These are phyloP conservation scores for Spicauda simplicius DNA, from an alignment of 2,888 invertebrate species.

Conservation along the genomic window DNA sequence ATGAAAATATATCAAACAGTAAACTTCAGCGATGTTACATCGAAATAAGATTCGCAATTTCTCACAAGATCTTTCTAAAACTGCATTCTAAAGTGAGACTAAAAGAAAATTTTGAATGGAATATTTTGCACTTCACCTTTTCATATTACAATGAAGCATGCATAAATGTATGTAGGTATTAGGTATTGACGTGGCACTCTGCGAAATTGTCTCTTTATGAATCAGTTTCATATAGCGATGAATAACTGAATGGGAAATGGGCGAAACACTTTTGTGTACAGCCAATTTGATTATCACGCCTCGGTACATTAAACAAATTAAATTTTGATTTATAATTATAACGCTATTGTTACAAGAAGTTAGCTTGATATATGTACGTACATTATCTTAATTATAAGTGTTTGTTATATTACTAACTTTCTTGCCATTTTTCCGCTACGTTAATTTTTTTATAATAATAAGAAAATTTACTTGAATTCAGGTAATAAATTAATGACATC, in stretches of 20 bases:
- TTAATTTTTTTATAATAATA: no score
- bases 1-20: no score
- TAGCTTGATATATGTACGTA: no score
- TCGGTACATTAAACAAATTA: conserved; percentile 21
- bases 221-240: conserved; percentile 25
- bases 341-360: no score
- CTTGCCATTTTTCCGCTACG: no score
- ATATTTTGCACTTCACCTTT: conserved; percentile 7
- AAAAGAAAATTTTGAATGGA: conserved; percentile 9
- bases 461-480: no score
- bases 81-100: neutral
- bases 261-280: conserved; percentile 7
- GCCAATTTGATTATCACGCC: conserved; percentile 5
- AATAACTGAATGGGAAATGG: conserved; percentile 29
- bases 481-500: no score
- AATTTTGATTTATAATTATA: neutral
- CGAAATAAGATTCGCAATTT: no score
- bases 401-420: no score
- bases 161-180: conserved; percentile 29
- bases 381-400: no score
- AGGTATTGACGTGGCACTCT: conserved; percentile 36
- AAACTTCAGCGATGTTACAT: no score
- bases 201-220: conserved; percentile 40
- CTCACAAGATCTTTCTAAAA: no score
- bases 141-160: conserved; percentile 24